Percentiles rank a stretch among this genome's conserved stretches.
Evolutionary conservation across 2,888 invertebrate genomes (phyloP).

Genomic region (Furcula furcula): DNA sequence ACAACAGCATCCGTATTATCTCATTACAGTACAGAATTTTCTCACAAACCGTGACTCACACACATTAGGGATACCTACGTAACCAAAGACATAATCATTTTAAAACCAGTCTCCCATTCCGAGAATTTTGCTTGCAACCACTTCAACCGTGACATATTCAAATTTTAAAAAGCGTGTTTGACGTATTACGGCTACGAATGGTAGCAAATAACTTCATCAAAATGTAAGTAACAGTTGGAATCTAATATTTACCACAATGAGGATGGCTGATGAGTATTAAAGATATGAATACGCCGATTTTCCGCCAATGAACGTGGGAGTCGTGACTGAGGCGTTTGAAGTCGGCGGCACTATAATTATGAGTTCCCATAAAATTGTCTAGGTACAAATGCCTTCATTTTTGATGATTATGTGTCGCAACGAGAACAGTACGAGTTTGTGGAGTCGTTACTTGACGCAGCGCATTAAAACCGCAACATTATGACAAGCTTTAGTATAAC

Average conservation of each 20-base stretch:
- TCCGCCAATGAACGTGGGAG: slow-evolving; percentile 36
- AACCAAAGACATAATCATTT: slow-evolving; percentile 40
- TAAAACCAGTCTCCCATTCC: slow-evolving; percentile 37
- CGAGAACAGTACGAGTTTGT: slow-evolving; percentile 19
- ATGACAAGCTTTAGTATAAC: no score
- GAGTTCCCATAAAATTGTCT: slow-evolving; percentile 54
- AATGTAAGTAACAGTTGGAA: slow-evolving; percentile 41
- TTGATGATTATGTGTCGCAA: slow-evolving; percentile 26
- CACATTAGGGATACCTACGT: slow-evolving; percentile 32
- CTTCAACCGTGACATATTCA: slow-evolving; percentile 38
- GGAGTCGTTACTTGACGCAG: slow-evolving; percentile 11
- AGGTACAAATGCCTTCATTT: slow-evolving; percentile 28
- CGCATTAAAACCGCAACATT: slow-evolving; percentile 32
- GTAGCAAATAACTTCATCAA: slow-evolving; percentile 49
- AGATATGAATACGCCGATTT: slow-evolving; percentile 53
- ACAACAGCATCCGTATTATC: not conserved
- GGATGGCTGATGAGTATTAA: slow-evolving; percentile 51
- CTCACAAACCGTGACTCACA: slow-evolving; percentile 41
- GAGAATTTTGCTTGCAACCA: slow-evolving; percentile 35
- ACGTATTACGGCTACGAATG: slow-evolving; percentile 10
- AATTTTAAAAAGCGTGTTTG: slow-evolving; percentile 28
- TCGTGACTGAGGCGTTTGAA: slow-evolving; percentile 59
- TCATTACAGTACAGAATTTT: slow-evolving; percentile 13
- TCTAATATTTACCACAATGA: slow-evolving; percentile 59
- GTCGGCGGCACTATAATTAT: slow-evolving; percentile 40